Conservation (phyloP, 2,797 vertebrate species). For the Tenualosa thibaudeaui region DNA sequence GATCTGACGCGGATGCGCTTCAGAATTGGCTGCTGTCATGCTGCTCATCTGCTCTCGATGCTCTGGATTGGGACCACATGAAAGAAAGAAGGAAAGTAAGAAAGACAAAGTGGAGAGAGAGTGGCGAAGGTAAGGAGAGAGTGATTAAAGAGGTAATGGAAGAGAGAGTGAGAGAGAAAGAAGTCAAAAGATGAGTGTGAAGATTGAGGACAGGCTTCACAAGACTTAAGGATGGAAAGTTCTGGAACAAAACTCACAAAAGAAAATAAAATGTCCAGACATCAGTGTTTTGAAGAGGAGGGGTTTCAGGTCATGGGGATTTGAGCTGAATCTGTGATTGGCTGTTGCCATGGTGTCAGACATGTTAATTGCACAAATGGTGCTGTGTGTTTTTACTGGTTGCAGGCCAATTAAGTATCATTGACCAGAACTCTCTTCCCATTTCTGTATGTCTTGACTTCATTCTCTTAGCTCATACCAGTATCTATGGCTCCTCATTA, state of each 20-base stretch:
- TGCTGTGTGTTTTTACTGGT: not conserved
- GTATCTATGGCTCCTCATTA: not conserved
- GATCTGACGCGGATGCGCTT: not conserved
- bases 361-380: not conserved
- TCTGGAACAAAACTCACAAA: not conserved
- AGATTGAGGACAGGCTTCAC: not conserved
- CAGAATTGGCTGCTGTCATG: not conserved
- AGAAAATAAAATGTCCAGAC: not conserved
- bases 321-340: not conserved
- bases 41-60: not conserved
- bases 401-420: not conserved
- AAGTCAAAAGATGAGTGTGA: not conserved
- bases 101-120: not conserved
- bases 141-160: slow-evolving; percentile 6
- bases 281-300: not conserved
- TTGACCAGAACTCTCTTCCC: not conserved
- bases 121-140: not conserved
- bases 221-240: not conserved
- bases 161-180: slow-evolving; percentile 2
- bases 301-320: not conserved
- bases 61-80: not conserved
- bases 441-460: not conserved
- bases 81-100: not conserved
- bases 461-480: not conserved
- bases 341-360: not conserved